Base-by-base conservation (phyloP, 2,888 invertebrate genomes). In the Muschampia staudingeri region DNA sequence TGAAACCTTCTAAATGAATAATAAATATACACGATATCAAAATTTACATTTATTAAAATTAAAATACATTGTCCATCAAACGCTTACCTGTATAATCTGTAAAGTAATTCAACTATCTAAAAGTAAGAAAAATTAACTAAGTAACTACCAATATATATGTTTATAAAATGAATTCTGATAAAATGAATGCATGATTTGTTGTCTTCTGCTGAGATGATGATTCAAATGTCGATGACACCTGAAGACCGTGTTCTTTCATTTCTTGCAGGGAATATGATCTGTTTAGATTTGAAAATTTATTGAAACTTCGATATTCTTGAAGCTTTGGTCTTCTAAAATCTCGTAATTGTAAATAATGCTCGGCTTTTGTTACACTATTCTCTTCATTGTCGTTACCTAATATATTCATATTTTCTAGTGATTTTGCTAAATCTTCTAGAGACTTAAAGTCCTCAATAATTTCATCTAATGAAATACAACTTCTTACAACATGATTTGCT, bases 111-210 rank as follows among this genome's bases (percentile, higher is more conserved):
- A 61, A 11, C 7, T 67, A 34, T 67, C 6, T 42, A 70, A 70
- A 0, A 70, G n/a, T 19, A 30, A 42, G 2, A 11, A 71, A 67
- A 44, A 71, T 19, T 8, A 71, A 42, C 40, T 40, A 48, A 19
- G 25, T 25, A 25, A 25, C 69, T 73, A 78, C 56, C 19, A 34
- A 69, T 30, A 84, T 65, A 72, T 65, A 72, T 82, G 87, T 92
- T 90, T 95, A 96, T 90, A 94, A 86, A 86, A 95, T 93, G 89
- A 91, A 95, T 89, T 96, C 96, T 61, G 95, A 94, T 81, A 96
- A 87, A 87, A 96, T 92, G 12, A 93, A 87, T 34, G 92, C 84
- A 85, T 91, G 88, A 86, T 92, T 89, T 34, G 87, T 76, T 56
- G 83, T 85, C 80, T 93, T 94, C 44, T 91, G 89, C 12, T 90